Percentiles rank a stretch among this genome's conserved stretches.
Conservation (phyloP, 2,113 vertebrate species). For the Dicrurus megarhynchus region DNA sequence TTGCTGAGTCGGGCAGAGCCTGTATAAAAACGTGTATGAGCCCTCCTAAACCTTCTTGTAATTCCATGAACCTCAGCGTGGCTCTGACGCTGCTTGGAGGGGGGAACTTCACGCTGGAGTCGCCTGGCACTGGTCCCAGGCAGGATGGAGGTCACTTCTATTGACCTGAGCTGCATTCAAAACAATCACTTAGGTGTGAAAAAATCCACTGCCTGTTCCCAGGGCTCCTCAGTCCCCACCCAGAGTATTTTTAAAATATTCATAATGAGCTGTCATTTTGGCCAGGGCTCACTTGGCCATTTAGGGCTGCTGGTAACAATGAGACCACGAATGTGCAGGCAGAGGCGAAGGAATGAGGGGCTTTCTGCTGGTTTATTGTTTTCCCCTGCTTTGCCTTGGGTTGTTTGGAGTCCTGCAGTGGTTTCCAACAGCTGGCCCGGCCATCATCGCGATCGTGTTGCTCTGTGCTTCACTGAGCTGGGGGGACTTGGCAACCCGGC, state of each 20-base stretch:
- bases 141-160: background rate
- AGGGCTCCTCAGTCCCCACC: background rate
- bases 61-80: rapidly evolving
- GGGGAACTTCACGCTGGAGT: background rate
- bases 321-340: background rate
- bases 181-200: slow-evolving; percentile 27
- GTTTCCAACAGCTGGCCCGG: slow-evolving; percentile 65
- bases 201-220: background rate
- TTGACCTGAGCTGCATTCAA: background rate
- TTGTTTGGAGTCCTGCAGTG: slow-evolving; percentile 56
- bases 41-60: background rate
- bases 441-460: slow-evolving; percentile 28
- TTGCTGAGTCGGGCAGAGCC: background rate
- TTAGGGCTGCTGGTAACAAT: background rate
- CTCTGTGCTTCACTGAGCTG: background rate
- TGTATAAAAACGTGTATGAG: rapidly evolving
- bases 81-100: background rate
- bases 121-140: background rate
- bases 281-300: background rate
- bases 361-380: background rate
- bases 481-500: slow-evolving; percentile 40
- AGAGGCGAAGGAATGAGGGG: background rate
- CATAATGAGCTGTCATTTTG: slow-evolving; percentile 37
- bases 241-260: background rate
- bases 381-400: background rate